A percentile compares a stretch with the other conserved stretches of the same genome.
phyloP scores from a whole-genome alignment of 2,888 invertebrate species.

The Thalpophila matura region DNA sequence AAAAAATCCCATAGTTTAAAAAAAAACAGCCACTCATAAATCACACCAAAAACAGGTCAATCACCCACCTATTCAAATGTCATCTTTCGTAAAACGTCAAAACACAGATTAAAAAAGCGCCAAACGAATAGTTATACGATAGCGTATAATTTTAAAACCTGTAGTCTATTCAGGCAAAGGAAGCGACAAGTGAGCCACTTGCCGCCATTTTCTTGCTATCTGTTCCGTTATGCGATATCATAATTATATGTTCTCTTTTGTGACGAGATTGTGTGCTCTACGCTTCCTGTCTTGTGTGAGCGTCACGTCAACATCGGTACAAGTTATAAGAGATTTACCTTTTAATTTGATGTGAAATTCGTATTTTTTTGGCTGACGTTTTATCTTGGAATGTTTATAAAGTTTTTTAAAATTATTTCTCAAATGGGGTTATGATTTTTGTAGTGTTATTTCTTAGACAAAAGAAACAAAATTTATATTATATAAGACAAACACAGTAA shows the following conservation, averaged over 20 bases:
- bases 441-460: too few species aligned
- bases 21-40: background rate
- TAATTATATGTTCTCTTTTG: constrained; percentile 89
- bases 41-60: constrained; percentile 16
- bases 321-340: constrained; percentile 57
- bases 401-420: too few species aligned
- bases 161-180: constrained; percentile 73
- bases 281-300: constrained; percentile 83
- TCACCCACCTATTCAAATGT: constrained; percentile 30
- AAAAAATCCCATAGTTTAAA: background rate
- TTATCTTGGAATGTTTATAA: too few species aligned
- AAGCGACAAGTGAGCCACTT: constrained; percentile 83
- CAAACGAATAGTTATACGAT: constrained; percentile 48
- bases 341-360: background rate
- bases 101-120: constrained; percentile 39
- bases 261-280: constrained; percentile 76
- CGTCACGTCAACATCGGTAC: constrained; percentile 55
- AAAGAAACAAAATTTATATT: too few species aligned
- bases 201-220: constrained; percentile 69
- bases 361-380: background rate
- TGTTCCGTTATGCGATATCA: constrained; percentile 81
- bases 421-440: too few species aligned
- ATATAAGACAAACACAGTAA: too few species aligned
- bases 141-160: constrained; percentile 63
- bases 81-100: constrained; percentile 28